Conservation (phyloP, 2,888 invertebrate species). For the Plagiodera versicolora region DNA sequence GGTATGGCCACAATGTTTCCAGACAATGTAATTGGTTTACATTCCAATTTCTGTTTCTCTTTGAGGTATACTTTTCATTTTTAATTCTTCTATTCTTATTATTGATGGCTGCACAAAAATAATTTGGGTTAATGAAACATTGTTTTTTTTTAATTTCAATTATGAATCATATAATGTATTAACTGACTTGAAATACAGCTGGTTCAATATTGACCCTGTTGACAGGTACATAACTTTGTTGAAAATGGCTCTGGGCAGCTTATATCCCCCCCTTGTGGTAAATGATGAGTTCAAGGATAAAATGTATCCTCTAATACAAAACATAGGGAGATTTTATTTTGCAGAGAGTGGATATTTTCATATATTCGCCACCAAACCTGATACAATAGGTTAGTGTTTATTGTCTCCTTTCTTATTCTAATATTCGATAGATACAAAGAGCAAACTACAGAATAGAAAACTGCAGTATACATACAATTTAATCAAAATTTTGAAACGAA, state of each 20-base stretch:
- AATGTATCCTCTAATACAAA: slow-evolving; percentile 56
- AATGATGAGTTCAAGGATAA: slow-evolving; percentile 53
- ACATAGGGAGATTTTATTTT: slow-evolving; percentile 26
- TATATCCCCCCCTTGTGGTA: slow-evolving; percentile 49
- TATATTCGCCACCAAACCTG: slow-evolving; percentile 28
- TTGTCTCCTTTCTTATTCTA: too few species aligned
- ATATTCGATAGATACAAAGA: too few species aligned
- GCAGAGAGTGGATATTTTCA: slow-evolving; percentile 26
- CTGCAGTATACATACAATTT: too few species aligned
- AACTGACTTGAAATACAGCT: too few species aligned
- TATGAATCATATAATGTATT: too few species aligned
- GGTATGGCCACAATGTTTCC: slow-evolving; percentile 67
- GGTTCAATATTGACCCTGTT: too few species aligned
- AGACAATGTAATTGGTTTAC: slow-evolving; percentile 55
- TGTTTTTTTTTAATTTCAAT: too few species aligned
- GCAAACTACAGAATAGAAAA: too few species aligned
- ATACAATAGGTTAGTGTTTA: slow-evolving; percentile 27
- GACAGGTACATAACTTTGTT: slow-evolving; percentile 38
- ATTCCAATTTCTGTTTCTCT: slow-evolving; percentile 64
- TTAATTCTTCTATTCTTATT: too few species aligned
- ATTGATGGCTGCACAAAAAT: too few species aligned
- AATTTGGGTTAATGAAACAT: too few species aligned
- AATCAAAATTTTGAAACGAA: too few species aligned
- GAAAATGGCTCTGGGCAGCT: slow-evolving; percentile 22
- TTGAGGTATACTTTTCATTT: slow-evolving; percentile 35